These are phyloP conservation scores for Pemphredon lugubris DNA, from an alignment of 2,888 invertebrate species.

Conservation along the genomic window DNA sequence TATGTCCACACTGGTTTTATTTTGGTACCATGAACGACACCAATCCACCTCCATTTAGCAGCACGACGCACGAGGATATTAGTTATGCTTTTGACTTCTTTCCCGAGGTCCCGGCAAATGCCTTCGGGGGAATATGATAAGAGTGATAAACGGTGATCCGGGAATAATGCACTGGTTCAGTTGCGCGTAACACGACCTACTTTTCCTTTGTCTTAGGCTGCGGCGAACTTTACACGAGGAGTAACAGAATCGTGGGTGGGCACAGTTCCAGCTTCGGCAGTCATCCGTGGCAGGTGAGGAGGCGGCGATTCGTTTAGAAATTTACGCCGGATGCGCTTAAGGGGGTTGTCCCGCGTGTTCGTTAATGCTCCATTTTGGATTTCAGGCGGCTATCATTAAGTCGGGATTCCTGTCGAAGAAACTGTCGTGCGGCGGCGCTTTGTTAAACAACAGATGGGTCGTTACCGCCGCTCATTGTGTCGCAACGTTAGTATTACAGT, in stretches of 20 bases:
- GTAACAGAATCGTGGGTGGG: constrained; percentile 95
- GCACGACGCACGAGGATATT: no score
- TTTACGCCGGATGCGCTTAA: no score
- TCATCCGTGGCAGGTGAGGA: constrained; percentile 92
- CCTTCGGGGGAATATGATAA: no score
- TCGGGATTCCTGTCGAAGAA: constrained; percentile 95
- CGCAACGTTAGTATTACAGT: constrained; percentile 90
- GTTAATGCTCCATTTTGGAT: constrained; percentile 8
- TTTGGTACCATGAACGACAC: no score
- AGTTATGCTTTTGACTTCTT: no score
- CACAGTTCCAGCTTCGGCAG: constrained; percentile 94
- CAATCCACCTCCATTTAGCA: no score
- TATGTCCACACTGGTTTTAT: no score
- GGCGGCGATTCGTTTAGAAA: background rate
- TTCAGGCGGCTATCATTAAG: constrained; percentile 91
- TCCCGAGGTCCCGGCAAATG: no score
- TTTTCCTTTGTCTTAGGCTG: constrained; percentile 85
- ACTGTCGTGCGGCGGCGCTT: constrained; percentile 94
- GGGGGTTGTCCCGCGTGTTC: no score
- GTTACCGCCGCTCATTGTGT: constrained; percentile 96
- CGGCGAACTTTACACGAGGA: constrained; percentile 92
- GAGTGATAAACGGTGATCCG: no score
- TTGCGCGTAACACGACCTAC: background rate
- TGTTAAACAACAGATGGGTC: constrained; percentile 95
- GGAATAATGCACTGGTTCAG: no score